Conservation (phyloP, 1,140 invertebrate species). For the Cylas formicarius region DNA sequence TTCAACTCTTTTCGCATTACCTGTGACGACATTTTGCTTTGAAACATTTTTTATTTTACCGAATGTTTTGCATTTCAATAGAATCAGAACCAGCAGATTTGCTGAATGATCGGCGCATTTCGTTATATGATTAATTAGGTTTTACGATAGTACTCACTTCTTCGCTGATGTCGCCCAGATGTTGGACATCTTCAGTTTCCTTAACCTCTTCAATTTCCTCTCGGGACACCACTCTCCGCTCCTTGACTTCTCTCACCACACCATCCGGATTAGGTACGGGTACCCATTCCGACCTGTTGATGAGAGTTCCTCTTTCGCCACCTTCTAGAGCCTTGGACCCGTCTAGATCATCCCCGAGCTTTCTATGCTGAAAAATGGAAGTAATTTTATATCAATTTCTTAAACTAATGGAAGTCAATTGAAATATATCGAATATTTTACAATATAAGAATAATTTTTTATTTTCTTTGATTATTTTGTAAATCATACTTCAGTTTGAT, state of each 20-base stretch:
- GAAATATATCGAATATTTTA: not conserved
- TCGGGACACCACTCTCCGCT: constrained; percentile 68
- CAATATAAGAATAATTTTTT: not conserved
- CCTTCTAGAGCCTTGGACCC: constrained; percentile 40
- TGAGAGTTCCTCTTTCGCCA: constrained; percentile 35
- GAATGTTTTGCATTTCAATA: too few species aligned
- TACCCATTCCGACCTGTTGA: constrained; percentile 53
- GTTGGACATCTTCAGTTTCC: constrained; percentile 75
- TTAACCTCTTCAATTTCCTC: constrained; percentile 73
- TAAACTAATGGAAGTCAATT: not conserved
- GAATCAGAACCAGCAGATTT: too few species aligned
- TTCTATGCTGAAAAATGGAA: constrained; percentile 32
- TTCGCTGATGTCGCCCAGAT: constrained; percentile 74
- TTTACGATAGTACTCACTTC: constrained; percentile 51
- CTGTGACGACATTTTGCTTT: constrained; percentile 13
- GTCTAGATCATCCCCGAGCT: constrained; percentile 41
- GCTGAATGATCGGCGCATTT: not conserved
- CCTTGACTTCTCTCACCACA: constrained; percentile 71
- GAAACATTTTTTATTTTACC: constrained; percentile 1
- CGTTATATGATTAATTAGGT: not conserved
- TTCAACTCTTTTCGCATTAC: constrained; percentile 14
- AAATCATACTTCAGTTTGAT: constrained; percentile 69
- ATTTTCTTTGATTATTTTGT: not conserved
- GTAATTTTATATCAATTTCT: constrained; percentile 5
- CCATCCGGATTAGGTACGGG: constrained; percentile 57